Percentiles rank a stretch among this genome's conserved stretches.
These are phyloP conservation scores for Lutjanus erythropterus DNA, from an alignment of 2,113 vertebrate genomes.

Conservation along the genomic window DNA sequence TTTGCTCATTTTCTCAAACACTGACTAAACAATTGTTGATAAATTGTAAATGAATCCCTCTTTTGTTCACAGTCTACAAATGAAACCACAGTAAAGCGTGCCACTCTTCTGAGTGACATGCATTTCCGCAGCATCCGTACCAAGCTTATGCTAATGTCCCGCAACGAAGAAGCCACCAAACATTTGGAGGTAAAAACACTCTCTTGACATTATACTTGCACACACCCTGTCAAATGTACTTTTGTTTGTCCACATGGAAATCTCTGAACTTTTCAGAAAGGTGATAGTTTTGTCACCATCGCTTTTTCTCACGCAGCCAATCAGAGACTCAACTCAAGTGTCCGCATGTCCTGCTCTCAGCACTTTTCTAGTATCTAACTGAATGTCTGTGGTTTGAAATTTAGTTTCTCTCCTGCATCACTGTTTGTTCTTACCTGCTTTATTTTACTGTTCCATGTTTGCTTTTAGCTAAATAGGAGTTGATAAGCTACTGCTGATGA, in stretches of 20 bases:
- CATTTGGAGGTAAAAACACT: constrained; percentile 88
- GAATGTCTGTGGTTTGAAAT: too few relatives aligned
- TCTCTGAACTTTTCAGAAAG: too few relatives aligned
- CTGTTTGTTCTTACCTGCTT: too few relatives aligned
- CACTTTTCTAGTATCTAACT: too few relatives aligned
- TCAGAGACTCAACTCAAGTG: too few relatives aligned
- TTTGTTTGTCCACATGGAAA: fast-evolving
- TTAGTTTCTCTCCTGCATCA: too few relatives aligned
- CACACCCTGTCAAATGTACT: neutral
- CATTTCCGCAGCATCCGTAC: constrained; percentile 94
- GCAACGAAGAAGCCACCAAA: constrained; percentile 94
- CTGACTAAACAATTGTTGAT: neutral
- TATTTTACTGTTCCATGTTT: too few relatives aligned
- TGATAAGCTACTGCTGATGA: too few relatives aligned
- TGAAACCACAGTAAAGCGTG: constrained; percentile 91
- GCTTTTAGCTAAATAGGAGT: too few relatives aligned
- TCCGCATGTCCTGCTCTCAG: too few relatives aligned
- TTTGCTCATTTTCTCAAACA: neutral
- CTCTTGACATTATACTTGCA: neutral
- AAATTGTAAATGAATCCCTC: neutral
- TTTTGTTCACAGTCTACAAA: constrained; percentile 88
- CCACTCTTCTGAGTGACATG: constrained; percentile 92
- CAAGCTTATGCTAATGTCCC: constrained; percentile 92
- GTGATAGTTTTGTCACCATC: too few relatives aligned
- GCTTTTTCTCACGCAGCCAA: too few relatives aligned